These are phyloP conservation scores for Spinus pinus DNA, from an alignment of 2,797 vertebrate genomes.

Conservation along the genomic window DNA sequence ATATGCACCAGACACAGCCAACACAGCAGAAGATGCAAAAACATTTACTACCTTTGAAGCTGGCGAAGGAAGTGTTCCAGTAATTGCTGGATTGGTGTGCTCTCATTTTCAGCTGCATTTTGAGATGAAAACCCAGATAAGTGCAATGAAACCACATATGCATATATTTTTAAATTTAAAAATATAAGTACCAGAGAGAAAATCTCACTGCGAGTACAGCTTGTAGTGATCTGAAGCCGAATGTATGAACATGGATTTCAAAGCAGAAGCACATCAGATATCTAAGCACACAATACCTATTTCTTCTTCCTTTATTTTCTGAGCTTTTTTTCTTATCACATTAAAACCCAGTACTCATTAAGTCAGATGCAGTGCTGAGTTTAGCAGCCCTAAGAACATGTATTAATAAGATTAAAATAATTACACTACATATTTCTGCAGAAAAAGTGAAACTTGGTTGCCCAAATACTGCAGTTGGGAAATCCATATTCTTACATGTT, in stretches of 20 bases:
- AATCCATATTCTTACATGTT: background rate
- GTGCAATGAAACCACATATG: background rate
- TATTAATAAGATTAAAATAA: background rate
- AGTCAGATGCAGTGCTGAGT: background rate
- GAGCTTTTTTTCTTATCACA: background rate
- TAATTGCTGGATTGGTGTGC: conserved; percentile 92
- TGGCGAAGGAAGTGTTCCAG: conserved; percentile 96
- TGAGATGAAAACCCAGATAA: background rate
- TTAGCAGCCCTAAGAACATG: background rate
- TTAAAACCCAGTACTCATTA: background rate
- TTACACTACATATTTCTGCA: background rate
- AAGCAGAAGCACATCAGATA: background rate
- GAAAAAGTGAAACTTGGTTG: background rate
- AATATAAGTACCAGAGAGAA: background rate
- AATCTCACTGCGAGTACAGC: background rate
- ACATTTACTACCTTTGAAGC: conserved; percentile 84
- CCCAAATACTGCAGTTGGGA: background rate
- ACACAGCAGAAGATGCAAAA: background rate
- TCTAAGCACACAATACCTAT: background rate
- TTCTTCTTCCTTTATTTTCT: background rate
- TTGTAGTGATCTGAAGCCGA: background rate
- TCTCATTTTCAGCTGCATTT: conserved; percentile 85
- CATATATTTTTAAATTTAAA: background rate
- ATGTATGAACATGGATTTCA: background rate
- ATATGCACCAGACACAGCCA: background rate